A percentile compares a stretch with the other conserved stretches of the same genome.
Evolutionary conservation across 2,888 invertebrate species (phyloP).

Genomic region (Agrotis ipsilon): DNA sequence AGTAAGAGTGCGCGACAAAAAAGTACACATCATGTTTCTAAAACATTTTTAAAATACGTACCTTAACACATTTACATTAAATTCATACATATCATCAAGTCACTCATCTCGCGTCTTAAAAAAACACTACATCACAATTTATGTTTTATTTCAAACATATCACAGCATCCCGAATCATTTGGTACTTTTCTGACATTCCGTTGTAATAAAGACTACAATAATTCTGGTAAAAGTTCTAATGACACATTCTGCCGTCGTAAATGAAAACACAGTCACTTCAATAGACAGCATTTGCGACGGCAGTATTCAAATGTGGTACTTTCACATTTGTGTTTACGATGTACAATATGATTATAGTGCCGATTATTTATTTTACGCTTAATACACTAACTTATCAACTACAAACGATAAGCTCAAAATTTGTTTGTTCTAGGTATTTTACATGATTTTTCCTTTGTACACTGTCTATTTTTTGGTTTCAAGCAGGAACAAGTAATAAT

Average conservation of each 20-base stretch:
- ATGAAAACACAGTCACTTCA: too few species aligned
- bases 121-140: constrained; percentile 65
- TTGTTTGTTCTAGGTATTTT: constrained; percentile 73
- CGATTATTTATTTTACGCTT: constrained; percentile 37
- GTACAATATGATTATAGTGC: constrained; percentile 48
- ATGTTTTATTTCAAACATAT: constrained; percentile 75
- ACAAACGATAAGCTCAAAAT: constrained; percentile 66
- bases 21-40: constrained; percentile 46
- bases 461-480: constrained; percentile 76
- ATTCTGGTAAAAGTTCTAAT: constrained; percentile 46
- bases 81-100: constrained; percentile 52
- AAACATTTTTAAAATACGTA: constrained; percentile 55
- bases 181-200: constrained; percentile 65
- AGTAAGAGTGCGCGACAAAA: constrained; percentile 35
- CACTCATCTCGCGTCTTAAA: constrained; percentile 49
- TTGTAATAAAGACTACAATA: constrained; percentile 49
- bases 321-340: constrained; percentile 42
- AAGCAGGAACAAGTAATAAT: constrained; percentile 73
- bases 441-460: constrained; percentile 63
- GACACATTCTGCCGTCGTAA: too few species aligned
- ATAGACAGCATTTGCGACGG: too few species aligned
- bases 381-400: constrained; percentile 57
- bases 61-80: constrained; percentile 40
- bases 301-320: constrained; percentile 43
- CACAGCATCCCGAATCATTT: constrained; percentile 76